These are phyloP conservation scores for Lepus timidus DNA, from an alignment of 2,113 vertebrate genomes.

Conservation along the genomic window DNA sequence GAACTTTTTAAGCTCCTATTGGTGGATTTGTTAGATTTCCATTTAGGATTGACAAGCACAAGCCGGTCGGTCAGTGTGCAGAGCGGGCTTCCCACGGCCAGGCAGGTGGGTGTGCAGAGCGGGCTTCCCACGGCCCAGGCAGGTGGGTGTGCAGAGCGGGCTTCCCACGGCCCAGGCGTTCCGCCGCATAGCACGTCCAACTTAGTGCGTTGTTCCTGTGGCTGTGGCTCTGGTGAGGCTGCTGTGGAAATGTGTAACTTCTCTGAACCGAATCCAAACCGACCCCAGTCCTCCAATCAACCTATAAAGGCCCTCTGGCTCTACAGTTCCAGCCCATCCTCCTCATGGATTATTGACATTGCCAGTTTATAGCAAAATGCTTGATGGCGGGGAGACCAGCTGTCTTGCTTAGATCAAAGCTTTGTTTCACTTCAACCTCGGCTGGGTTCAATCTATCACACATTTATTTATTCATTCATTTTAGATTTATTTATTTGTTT, in stretches of 20 bases:
- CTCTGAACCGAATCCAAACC: neutral
- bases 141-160: too few relatives aligned
- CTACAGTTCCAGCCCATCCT: neutral
- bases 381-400: too few relatives aligned
- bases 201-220: neutral
- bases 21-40: neutral
- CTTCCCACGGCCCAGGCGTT: too few relatives aligned
- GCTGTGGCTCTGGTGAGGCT: neutral
- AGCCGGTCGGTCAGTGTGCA: neutral
- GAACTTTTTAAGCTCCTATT: neutral
- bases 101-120: too few relatives aligned
- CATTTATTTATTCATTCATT: too few relatives aligned
- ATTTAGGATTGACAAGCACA: neutral
- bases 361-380: neutral
- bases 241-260: neutral
- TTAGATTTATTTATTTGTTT: too few relatives aligned
- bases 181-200: neutral
- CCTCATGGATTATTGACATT: neutral
- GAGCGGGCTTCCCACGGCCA: too few relatives aligned
- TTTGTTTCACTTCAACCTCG: neutral
- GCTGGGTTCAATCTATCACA: neutral
- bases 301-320: neutral
- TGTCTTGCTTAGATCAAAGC: neutral
- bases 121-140: too few relatives aligned
- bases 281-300: neutral